A percentile compares a stretch with the other conserved stretches of the same genome.
Evolutionary conservation across 2,797 vertebrate genomes (phyloP).

Genomic region (Ctenosaura bakeri): DNA sequence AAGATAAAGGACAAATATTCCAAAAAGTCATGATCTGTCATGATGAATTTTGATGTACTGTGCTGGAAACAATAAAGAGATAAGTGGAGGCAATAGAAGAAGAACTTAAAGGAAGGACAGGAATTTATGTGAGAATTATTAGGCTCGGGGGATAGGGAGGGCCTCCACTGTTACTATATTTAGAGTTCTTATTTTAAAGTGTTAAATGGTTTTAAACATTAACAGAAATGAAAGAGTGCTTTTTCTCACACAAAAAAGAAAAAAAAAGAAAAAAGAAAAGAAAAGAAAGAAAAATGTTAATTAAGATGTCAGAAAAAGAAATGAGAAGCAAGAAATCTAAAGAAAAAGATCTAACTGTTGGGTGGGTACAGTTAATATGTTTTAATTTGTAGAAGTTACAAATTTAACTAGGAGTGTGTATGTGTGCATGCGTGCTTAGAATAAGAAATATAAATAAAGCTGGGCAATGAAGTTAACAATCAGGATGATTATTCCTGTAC

Average conservation of each 20-base stretch:
- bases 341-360: not conserved
- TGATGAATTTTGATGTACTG: slow-evolving; percentile 17
- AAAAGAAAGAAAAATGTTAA: not conserved
- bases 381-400: not conserved
- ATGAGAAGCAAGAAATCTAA: not conserved
- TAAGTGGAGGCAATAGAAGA: not conserved
- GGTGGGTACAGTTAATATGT: not conserved
- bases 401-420: not conserved
- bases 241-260: not conserved
- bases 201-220: not conserved
- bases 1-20: not conserved
- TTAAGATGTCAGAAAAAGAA: not conserved
- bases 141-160: no score
- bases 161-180: not conserved
- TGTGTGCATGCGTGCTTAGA: not conserved
- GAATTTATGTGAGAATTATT: not conserved
- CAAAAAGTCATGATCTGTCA: slow-evolving; percentile 18
- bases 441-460: not conserved
- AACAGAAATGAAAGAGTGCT: not conserved
- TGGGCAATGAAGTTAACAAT: not conserved
- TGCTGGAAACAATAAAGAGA: slow-evolving; percentile 16
- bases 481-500: not conserved
- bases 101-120: not conserved
- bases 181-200: not conserved
- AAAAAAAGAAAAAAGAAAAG: not conserved